phyloP scores from a whole-genome alignment of 2,797 vertebrate genomes.

The Brotula barbata region DNA sequence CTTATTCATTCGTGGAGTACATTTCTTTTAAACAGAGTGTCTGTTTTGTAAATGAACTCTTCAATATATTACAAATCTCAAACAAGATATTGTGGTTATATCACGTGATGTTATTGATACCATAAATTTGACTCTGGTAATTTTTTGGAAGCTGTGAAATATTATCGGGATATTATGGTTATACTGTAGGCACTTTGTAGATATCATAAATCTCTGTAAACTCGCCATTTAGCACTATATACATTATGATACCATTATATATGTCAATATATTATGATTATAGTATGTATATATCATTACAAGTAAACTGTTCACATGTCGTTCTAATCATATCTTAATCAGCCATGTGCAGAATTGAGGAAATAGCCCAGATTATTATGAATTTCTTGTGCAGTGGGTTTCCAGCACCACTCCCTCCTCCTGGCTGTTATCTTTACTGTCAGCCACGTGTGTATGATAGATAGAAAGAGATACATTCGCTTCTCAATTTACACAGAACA shows the following conservation, averaged over 20 bases:
- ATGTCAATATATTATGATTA: not conserved
- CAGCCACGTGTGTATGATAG: conserved; percentile 45
- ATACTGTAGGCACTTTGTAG: not conserved
- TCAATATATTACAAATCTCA: no score
- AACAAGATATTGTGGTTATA: no score
- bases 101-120: no score
- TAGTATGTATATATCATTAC: no score
- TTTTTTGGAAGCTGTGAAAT: no score
- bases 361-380: conserved; percentile 15
- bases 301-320: no score
- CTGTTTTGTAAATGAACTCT: no score
- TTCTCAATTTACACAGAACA: conserved; percentile 22
- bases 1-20: no score
- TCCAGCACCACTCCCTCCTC: conserved; percentile 3
- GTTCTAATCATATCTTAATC: conserved; percentile 12
- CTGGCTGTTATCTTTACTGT: conserved; percentile 52
- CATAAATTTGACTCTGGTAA: no score
- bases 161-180: not conserved
- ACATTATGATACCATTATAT: no score
- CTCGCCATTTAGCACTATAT: no score
- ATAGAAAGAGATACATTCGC: conserved; percentile 47
- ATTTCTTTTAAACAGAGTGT: no score
- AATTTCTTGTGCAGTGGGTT: conserved; percentile 44
- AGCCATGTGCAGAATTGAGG: conserved; percentile 1
- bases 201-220: not conserved